phyloP scores from a whole-genome alignment of 2,113 vertebrate genomes.

The Thunnus maccoyii region DNA sequence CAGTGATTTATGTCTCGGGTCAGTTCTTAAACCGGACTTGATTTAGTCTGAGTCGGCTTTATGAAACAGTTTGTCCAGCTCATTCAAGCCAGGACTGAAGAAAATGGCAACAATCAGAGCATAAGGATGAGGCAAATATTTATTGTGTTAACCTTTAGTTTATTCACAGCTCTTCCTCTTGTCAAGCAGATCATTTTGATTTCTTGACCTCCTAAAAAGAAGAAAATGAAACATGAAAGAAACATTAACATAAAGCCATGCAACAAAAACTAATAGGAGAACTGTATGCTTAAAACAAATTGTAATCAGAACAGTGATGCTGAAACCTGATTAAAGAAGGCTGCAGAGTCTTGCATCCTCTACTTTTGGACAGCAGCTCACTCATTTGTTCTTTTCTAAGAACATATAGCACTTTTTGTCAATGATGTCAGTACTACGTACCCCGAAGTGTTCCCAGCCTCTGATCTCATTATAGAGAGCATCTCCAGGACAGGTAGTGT shows the following conservation, averaged over 20 bases:
- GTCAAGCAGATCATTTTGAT: not conserved
- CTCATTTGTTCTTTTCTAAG: not conserved
- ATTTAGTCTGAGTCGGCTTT: too few relatives aligned
- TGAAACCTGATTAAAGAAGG: too few relatives aligned
- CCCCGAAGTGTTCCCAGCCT: slow-evolving; percentile 86
- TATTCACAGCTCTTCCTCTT: not conserved
- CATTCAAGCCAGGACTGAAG: not conserved
- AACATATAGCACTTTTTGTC: not conserved
- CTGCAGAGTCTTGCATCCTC: too few relatives aligned
- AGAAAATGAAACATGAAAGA: not conserved
- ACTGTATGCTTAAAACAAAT: too few relatives aligned
- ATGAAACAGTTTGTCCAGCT: too few relatives aligned
- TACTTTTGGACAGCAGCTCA: too few relatives aligned
- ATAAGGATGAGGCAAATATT: not conserved
- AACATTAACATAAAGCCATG: too few relatives aligned
- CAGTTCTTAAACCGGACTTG: too few relatives aligned
- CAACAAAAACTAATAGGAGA: too few relatives aligned
- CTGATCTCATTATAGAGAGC: slow-evolving; percentile 85
- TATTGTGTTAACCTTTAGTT: slow-evolving; percentile 14
- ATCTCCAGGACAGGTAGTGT: slow-evolving; percentile 88
- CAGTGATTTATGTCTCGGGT: too few relatives aligned
- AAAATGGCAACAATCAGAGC: not conserved
- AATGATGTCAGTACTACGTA: slow-evolving; percentile 36
- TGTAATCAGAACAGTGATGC: too few relatives aligned
- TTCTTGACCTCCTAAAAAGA: slow-evolving; percentile 54